These are phyloP conservation scores for Antechinus stuartii DNA, from an alignment of 2,113 vertebrate genomes.

Conservation along the genomic window DNA sequence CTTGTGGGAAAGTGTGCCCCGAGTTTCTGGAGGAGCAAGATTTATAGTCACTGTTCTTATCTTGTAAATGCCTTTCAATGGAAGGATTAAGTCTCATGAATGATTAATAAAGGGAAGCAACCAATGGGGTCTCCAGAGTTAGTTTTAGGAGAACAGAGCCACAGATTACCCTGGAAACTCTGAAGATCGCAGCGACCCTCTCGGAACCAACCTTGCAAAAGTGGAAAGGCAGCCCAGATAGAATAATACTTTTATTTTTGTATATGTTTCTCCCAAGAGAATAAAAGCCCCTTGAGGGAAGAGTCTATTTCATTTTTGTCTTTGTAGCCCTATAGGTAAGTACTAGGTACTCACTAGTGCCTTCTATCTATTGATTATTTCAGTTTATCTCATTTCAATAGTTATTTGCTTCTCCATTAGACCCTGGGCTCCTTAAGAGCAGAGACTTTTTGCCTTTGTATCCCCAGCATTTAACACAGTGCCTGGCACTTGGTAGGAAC, in stretches of 20 bases:
- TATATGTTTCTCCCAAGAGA: no score
- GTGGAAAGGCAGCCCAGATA: not conserved
- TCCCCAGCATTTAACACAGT: no score
- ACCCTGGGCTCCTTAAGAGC: no score
- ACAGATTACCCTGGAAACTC: not conserved
- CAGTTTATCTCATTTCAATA: no score
- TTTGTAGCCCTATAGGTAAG: no score
- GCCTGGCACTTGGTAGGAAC: no score
- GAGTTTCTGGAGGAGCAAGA: not conserved
- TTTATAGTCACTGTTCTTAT: not conserved
- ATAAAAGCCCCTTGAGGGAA: no score
- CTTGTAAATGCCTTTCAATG: not conserved
- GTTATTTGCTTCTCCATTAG: no score
- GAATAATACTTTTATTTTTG: not conserved
- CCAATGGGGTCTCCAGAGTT: not conserved
- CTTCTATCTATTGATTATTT: no score
- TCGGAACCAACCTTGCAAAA: not conserved
- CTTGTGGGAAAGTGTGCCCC: not conserved
- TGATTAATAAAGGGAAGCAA: not conserved
- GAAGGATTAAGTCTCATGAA: not conserved
- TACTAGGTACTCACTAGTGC: no score
- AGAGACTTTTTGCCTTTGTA: no score
- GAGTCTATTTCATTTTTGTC: no score
- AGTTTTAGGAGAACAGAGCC: not conserved
- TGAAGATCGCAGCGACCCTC: accelerated